Conservation (phyloP, 1,140 invertebrate species). For the Tetragonula clypearis region DNA sequence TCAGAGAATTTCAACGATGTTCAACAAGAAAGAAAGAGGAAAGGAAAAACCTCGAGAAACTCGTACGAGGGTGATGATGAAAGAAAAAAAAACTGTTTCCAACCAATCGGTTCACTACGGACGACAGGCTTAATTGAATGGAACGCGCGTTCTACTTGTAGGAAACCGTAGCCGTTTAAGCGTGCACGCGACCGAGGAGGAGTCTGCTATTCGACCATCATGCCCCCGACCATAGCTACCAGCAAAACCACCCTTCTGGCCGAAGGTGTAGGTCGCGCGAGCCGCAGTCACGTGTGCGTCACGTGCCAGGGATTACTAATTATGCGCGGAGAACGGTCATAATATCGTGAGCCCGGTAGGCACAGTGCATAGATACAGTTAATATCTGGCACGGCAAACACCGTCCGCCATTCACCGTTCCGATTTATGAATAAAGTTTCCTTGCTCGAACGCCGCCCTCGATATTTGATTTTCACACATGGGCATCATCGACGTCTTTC, state of each 20-base stretch:
- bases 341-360: conserved; percentile 75
- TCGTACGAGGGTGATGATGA: background rate
- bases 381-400: conserved; percentile 79
- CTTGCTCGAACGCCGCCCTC: conserved; percentile 59
- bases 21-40: background rate
- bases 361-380: conserved; percentile 77
- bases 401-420: conserved; percentile 64
- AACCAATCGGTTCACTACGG: background rate
- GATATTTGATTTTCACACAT: conserved; percentile 81
- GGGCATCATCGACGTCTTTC: conserved; percentile 51
- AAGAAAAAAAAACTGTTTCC: background rate
- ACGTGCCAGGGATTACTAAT: conserved; percentile 80
- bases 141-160: conserved; percentile 37
- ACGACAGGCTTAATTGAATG: conserved; percentile 52
- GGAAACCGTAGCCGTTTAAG: conserved; percentile 44
- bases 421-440: conserved; percentile 73
- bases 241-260: conserved; percentile 50
- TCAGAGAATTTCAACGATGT: too few species aligned
- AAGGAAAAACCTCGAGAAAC: too few species aligned
- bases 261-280: conserved; percentile 61
- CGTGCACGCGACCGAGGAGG: conserved; percentile 41
- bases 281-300: conserved; percentile 74
- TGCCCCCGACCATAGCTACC: background rate
- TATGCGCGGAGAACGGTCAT: conserved; percentile 78
- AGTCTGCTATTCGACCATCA: conserved; percentile 45